These are phyloP conservation scores for Caloenas nicobarica DNA, from an alignment of 2,113 vertebrate species.

Conservation along the genomic window DNA sequence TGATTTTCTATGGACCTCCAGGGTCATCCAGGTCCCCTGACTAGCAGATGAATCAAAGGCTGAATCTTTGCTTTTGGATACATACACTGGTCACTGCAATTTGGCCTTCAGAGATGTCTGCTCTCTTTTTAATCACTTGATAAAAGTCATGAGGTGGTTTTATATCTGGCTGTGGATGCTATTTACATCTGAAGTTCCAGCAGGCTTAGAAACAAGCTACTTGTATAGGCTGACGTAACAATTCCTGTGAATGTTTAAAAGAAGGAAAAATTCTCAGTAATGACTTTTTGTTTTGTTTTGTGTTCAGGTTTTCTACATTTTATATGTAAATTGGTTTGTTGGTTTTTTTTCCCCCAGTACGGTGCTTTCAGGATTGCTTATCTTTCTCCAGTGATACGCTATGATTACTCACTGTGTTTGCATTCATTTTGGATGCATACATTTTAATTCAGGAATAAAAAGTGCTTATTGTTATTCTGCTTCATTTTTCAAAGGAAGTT, in stretches of 20 bases:
- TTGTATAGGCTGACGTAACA: neutral
- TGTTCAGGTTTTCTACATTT: neutral
- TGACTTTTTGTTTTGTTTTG: neutral
- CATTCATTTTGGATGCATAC: neutral
- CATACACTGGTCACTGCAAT: neutral
- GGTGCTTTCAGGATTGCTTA: neutral
- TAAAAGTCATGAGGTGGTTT: neutral
- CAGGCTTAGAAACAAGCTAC: neutral
- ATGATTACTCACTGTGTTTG: neutral
- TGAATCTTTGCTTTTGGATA: neutral
- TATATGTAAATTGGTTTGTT: neutral
- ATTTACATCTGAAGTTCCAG: neutral
- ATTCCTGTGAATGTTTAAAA: neutral
- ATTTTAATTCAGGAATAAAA: neutral
- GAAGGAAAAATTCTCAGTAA: neutral
- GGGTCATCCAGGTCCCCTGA: neutral
- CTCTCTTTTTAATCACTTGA: neutral
- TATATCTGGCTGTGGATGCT: neutral
- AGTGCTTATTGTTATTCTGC: neutral
- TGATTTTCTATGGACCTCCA: neutral
- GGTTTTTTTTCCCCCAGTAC: neutral
- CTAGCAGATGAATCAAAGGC: neutral
- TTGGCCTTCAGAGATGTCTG: neutral
- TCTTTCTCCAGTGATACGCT: accelerated
- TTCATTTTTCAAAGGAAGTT: neutral